Evolutionary conservation across 2,113 vertebrate genomes (phyloP).

Genomic region (Lampris incognitus): DNA sequence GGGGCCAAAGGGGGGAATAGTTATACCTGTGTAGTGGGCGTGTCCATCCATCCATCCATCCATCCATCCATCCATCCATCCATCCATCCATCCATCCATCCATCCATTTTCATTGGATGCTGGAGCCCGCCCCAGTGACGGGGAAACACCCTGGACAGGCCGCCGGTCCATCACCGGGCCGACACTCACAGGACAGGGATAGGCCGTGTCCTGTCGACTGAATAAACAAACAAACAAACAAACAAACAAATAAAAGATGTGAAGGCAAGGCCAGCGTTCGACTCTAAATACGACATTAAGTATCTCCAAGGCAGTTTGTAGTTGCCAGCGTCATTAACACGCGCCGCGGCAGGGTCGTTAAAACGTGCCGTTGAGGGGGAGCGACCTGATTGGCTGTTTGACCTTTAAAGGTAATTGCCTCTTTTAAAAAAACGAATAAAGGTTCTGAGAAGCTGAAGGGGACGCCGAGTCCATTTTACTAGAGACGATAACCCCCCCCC

Average conservation of each 20-base stretch:
- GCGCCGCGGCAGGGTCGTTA: constrained; percentile 70
- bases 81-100: no score
- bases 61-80: no score
- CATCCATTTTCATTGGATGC: no score
- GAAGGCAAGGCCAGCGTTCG: not conserved
- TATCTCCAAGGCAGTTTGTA: constrained; percentile 38
- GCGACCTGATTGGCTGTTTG: constrained; percentile 77
- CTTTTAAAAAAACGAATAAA: constrained; percentile 79
- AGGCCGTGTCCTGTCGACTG: no score
- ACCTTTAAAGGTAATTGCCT: constrained; percentile 85
- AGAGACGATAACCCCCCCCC: constrained; percentile 63
- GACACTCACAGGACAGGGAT: no score
- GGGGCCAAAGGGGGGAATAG: not conserved
- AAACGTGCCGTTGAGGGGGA: constrained; percentile 65
- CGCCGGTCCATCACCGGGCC: no score
- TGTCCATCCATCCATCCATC: not conserved
- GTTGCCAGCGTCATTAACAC: constrained; percentile 51
- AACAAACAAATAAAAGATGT: no score
- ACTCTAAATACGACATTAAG: constrained; percentile 51
- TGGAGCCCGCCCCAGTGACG: no score
- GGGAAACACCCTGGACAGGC: no score
- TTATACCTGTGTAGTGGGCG: not conserved
- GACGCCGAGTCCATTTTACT: constrained; percentile 69
- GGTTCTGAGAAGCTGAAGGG: constrained; percentile 61
- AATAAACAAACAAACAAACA: no score